Conservation (phyloP, 2,113 vertebrate genomes). For the Sapayoa aenigma region DNA sequence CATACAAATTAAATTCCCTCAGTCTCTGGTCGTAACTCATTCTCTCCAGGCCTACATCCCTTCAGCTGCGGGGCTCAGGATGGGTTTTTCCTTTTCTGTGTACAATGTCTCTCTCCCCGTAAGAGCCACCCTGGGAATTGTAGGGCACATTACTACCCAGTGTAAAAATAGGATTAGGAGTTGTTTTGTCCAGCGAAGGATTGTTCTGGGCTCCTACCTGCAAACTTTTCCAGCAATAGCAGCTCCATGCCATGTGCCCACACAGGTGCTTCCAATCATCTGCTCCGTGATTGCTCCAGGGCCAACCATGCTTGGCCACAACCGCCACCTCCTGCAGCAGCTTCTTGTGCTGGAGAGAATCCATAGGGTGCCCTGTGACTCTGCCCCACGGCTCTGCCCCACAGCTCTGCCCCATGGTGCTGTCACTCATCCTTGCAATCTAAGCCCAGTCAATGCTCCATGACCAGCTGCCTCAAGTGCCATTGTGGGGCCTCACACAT, state of each 20-base stretch:
- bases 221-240: neutral
- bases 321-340: neutral
- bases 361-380: neutral
- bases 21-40: conserved; percentile 10
- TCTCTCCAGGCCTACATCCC: neutral
- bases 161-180: neutral
- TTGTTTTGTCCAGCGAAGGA: neutral
- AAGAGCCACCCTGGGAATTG: neutral
- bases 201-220: neutral
- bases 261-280: fast-evolving
- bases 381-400: neutral
- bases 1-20: conserved; percentile 33
- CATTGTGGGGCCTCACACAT: neutral
- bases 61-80: neutral
- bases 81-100: neutral
- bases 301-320: fast-evolving
- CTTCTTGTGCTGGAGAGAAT: neutral
- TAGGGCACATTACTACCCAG: neutral
- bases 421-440: neutral
- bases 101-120: neutral
- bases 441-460: neutral
- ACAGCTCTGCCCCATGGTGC: neutral
- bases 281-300: fast-evolving
- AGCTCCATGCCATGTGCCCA: fast-evolving
- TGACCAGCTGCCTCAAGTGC: neutral